A percentile compares a stretch with the other conserved stretches of the same genome.
Conservation (phyloP, 2,797 vertebrate species). For the Carduelis carduelis region DNA sequence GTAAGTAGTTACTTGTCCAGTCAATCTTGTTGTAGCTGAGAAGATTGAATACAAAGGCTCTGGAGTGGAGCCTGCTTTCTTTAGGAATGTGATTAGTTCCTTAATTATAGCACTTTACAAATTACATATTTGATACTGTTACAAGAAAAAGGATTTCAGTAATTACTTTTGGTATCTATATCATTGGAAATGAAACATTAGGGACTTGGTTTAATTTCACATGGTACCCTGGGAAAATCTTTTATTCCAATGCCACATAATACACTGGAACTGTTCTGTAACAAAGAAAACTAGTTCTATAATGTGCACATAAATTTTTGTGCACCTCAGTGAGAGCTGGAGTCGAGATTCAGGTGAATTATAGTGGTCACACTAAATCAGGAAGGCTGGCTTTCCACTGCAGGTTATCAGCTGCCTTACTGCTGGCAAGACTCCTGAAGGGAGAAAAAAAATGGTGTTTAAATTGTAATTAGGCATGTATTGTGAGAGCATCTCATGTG, state of each 20-base stretch:
- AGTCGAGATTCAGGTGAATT: background rate
- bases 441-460: background rate
- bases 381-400: background rate
- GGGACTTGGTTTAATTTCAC: background rate
- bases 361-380: background rate
- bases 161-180: conserved; percentile 31
- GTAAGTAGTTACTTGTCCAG: background rate
- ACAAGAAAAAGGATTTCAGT: conserved; percentile 12
- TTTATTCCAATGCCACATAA: background rate
- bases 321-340: background rate
- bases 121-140: conserved; percentile 33
- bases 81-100: conserved; percentile 46
- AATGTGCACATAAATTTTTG: background rate
- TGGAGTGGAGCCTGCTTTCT: conserved; percentile 16
- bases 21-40: conserved; percentile 2
- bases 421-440: background rate
- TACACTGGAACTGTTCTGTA: background rate
- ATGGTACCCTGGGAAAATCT: background rate
- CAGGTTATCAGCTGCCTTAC: background rate
- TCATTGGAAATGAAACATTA: conserved; percentile 18
- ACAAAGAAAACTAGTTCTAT: background rate
- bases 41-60: background rate
- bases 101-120: conserved; percentile 50
- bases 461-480: background rate
- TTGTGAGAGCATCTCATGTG: background rate